Evolutionary conservation across 2,113 vertebrate species (phyloP), one percentile per base, ranked within the genome.

Genomic region (Laticauda colubrina): DNA sequence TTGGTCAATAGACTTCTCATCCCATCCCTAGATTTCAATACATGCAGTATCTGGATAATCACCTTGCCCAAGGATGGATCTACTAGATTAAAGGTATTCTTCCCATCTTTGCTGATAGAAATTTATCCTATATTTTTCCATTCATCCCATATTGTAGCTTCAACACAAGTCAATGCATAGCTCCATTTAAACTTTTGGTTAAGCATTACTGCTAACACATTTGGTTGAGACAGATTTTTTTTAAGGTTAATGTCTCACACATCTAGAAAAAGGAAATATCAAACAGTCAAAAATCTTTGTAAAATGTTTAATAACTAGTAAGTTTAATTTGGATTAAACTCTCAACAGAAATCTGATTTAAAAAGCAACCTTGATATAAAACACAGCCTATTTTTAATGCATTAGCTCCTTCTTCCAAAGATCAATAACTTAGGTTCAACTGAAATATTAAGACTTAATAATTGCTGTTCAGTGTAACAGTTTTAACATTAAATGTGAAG

Each of bases 381-480:
- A 43, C 34, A 14, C n/a, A 39, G 92, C 51, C 3, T 85, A 55
- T 94, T 94, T 93, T 93, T 95, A 95, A 4, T 0, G 87, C 57
- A 93, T 56, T 7, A 94, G 1, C 89, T 92, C 88, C 91, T 94
- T 94, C 92, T 59, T 20, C 93, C 94, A 7, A 3, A 89, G 34
- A 15, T 81, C 8, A 90, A 94, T 92, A 94, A 96, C 94, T 34
- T 56, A 20, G 5, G 86, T 3, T 0, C 89, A 94, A 39, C 26
- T 96, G 90, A 94, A 95, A 96, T 95, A 94, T 89, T 93, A 90
- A 95, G 92, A 90, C 93, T 34, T 93, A 93, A 93, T 95, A 92
- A 93, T 90, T 96, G 69, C 6, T 96, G 96, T 94, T 95, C 86
- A 64, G 92, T 94, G 92, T n/a, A 94, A 96, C 93, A 75, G 2